Evolutionary conservation across 2,888 invertebrate species (phyloP).

Genomic region (Scaptomyza polygonia): DNA sequence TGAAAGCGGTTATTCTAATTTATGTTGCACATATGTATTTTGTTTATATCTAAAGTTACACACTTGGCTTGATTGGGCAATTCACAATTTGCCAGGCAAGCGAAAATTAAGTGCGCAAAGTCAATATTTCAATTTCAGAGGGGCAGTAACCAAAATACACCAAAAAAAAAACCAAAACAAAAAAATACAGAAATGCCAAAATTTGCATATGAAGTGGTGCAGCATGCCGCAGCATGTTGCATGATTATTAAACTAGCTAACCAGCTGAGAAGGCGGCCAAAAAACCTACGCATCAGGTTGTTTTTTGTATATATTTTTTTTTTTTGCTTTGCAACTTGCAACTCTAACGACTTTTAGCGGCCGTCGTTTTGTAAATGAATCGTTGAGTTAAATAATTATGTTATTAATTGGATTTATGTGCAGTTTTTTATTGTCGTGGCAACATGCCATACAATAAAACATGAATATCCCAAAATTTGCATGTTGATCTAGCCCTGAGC

Average conservation of each 20-base stretch:
- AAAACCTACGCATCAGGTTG: constrained; percentile 54
- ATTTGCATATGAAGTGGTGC: constrained; percentile 66
- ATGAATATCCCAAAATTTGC: constrained; percentile 49
- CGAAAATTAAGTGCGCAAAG: constrained; percentile 77
- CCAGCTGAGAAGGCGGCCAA: constrained; percentile 35
- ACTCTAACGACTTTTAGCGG: constrained; percentile 46
- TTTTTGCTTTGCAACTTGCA: constrained; percentile 20
- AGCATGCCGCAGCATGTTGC: constrained; percentile 56
- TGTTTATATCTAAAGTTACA: background rate
- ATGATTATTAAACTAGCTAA: constrained; percentile 55
- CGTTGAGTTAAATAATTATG: constrained; percentile 64
- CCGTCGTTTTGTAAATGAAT: constrained; percentile 58
- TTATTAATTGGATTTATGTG: constrained; percentile 75
- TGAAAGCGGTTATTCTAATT: constrained; percentile 68
- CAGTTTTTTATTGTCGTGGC: constrained; percentile 49
- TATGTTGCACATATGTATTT: constrained; percentile 63
- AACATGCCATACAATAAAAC: constrained; percentile 33
- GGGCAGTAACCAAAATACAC: constrained; percentile 13
- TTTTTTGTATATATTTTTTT: constrained; percentile 5
- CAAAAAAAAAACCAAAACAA: constrained; percentile 2
- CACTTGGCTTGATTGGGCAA: constrained; percentile 65
- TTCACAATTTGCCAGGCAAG: constrained; percentile 70
- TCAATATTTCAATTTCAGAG: constrained; percentile 75
- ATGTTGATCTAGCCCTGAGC: constrained; percentile 41
- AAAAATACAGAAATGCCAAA: constrained; percentile 35